phyloP scores from a whole-genome alignment of 2,797 vertebrate genomes.

The Remorina albescens region DNA sequence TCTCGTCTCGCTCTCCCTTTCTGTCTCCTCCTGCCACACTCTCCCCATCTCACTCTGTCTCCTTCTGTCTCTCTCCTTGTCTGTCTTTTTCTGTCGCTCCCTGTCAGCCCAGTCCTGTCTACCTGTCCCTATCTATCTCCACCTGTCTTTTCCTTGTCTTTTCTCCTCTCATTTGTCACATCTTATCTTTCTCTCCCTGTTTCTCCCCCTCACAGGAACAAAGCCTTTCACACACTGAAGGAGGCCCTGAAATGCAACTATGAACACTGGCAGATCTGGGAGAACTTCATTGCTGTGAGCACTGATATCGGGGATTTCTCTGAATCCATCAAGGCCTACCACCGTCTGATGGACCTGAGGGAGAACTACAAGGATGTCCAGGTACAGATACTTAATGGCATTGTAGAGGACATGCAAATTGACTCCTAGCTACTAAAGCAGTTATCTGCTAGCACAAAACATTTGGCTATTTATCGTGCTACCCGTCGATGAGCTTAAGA shows the following conservation, averaged over 20 bases:
- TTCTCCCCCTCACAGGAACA: conserved; percentile 79
- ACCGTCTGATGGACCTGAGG: conserved; percentile 93
- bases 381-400: conserved; percentile 78
- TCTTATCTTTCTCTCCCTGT: not conserved
- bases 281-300: conserved; percentile 94
- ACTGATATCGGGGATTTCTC: conserved; percentile 93
- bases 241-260: conserved; percentile 97
- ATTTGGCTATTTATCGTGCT: too few species aligned
- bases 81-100: too few species aligned
- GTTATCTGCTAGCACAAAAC: too few species aligned
- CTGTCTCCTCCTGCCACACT: too few species aligned
- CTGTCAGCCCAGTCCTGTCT: too few species aligned
- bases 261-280: conserved; percentile 99
- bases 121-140: too few species aligned
- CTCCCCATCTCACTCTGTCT: too few species aligned
- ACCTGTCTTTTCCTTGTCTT: too few species aligned
- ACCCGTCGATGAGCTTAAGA: too few species aligned
- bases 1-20: too few species aligned
- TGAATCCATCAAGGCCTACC: conserved; percentile 95
- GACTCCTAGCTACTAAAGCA: not conserved
- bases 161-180: too few species aligned
- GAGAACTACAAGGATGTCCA: conserved; percentile 94
- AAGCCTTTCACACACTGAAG: conserved; percentile 94
- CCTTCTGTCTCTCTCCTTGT: too few species aligned
- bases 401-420: not conserved